These are phyloP conservation scores for Apamea crenata DNA, from an alignment of 2,888 invertebrate species.

Conservation along the genomic window DNA sequence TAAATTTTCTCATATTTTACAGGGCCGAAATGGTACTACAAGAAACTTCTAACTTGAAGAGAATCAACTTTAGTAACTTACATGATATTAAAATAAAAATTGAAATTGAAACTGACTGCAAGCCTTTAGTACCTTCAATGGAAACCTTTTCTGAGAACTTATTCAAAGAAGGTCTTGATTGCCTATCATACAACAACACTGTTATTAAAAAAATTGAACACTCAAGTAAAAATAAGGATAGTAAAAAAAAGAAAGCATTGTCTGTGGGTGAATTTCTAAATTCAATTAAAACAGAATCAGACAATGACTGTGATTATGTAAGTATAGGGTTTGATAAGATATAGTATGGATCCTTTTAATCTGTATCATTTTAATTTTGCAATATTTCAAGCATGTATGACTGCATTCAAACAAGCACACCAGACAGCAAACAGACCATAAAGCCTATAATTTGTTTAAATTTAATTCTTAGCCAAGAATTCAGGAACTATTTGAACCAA, in stretches of 20 bases:
- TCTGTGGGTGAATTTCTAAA: constrained; percentile 75
- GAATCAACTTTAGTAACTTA: constrained; percentile 75
- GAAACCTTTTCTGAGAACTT: constrained; percentile 57
- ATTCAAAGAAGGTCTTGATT: constrained; percentile 57
- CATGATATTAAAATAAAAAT: constrained; percentile 75
- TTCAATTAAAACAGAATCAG: constrained; percentile 72
- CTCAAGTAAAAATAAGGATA: constrained; percentile 22
- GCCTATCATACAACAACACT: constrained; percentile 67
- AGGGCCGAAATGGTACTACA: constrained; percentile 75
- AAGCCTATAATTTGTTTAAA: not conserved
- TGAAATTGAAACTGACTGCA: constrained; percentile 62
- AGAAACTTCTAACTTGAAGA: constrained; percentile 67
- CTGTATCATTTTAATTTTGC: constrained; percentile 1
- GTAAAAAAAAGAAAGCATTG: constrained; percentile 60
- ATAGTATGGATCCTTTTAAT: not conserved
- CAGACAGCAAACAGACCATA: not conserved
- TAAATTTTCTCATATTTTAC: constrained; percentile 35
- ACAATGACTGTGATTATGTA: constrained; percentile 68
- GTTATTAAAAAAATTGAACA: constrained; percentile 71
- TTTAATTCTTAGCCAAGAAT: not conserved
- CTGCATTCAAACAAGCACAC: not conserved
- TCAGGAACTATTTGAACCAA: not conserved
- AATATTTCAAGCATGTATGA: not conserved
- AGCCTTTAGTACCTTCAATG: constrained; percentile 52
- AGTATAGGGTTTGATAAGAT: constrained; percentile 40